phyloP scores from a whole-genome alignment of 92 coral and sea anemone species.

The Pocillopora meandrina region DNA sequence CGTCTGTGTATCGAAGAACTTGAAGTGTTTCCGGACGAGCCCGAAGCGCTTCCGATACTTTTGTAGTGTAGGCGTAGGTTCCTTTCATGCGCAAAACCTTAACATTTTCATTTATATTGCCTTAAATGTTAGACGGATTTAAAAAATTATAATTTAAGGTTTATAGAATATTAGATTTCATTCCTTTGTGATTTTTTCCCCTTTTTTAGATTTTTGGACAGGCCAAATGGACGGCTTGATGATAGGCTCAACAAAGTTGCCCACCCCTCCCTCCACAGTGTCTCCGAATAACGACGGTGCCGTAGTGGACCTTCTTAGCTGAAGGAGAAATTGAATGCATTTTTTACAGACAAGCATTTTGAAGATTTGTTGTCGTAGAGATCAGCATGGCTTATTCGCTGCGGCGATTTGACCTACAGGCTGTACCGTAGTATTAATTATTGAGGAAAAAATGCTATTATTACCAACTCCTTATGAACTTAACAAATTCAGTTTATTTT shows the following conservation, averaged over 20 bases:
- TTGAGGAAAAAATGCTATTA: background rate
- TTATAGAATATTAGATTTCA: background rate
- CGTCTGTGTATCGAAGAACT: background rate
- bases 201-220: constrained; percentile 34
- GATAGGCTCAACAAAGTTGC: constrained; percentile 26
- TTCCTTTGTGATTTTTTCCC: background rate
- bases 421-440: background rate
- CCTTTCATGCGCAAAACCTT: too few species aligned
- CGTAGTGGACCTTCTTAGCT: constrained; percentile 25
- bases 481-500: constrained; percentile 1
- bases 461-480: background rate
- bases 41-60: background rate
- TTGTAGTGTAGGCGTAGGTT: too few species aligned
- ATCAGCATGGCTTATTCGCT: background rate
- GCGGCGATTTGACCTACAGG: background rate
- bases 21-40: background rate
- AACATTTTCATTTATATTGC: too few species aligned
- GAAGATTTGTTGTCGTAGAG: background rate
- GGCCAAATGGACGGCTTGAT: constrained; percentile 31
- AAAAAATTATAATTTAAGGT: background rate
- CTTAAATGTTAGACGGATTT: too few species aligned
- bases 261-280: constrained; percentile 30
- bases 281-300: constrained; percentile 8
- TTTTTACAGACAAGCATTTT: background rate
- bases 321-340: background rate